phyloP scores from a whole-genome alignment of 2,797 vertebrate genomes.

The Enteromius trimaculatus region DNA sequence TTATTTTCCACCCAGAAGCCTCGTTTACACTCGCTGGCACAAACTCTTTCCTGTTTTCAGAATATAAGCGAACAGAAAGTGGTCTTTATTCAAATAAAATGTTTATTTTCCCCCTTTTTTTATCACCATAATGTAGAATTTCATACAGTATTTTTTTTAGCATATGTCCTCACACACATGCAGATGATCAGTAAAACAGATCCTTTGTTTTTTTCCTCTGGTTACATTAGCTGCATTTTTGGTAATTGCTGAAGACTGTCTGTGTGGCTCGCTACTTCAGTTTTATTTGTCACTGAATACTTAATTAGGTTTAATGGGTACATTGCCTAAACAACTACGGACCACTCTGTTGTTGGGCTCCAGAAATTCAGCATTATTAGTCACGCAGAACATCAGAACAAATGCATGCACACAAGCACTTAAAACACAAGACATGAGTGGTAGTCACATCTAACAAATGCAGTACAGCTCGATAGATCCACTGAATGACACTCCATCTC shows the following conservation, averaged over 20 bases:
- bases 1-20: conserved; percentile 12
- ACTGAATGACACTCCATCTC: conserved; percentile 10
- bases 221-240: conserved; percentile 19
- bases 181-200: background rate
- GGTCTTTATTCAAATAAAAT: background rate
- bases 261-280: conserved; percentile 29
- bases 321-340: conserved; percentile 19
- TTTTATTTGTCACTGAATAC: conserved; percentile 49
- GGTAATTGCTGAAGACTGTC: conserved; percentile 22
- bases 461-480: conserved; percentile 6
- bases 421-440: background rate
- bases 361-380: conserved; percentile 13
- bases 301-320: conserved; percentile 46
- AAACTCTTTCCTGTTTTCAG: background rate
- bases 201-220: background rate
- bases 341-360: conserved; percentile 15
- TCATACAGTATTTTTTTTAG: background rate
- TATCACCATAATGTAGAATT: background rate
- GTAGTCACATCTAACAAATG: background rate
- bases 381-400: conserved; percentile 16
- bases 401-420: background rate
- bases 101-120: background rate
- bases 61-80: background rate
- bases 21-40: background rate
- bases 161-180: background rate